A percentile compares a stretch with the other conserved stretches of the same genome.
Conservation (phyloP, 2,888 invertebrate species). For the Napeogenes inachia region DNA sequence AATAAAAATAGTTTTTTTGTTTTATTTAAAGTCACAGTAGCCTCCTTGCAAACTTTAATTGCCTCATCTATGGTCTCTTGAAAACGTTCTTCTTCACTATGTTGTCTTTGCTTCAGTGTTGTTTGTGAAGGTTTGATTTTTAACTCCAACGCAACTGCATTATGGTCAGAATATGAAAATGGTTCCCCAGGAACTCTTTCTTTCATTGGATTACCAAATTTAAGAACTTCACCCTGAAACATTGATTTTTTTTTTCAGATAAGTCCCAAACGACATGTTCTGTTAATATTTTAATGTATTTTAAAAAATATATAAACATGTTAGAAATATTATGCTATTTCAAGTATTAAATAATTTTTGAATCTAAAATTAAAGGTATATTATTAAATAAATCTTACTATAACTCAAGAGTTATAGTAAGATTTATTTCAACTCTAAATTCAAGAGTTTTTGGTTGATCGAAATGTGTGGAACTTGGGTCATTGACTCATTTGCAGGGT, state of each 20-base stretch:
- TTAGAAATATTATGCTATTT: too few relatives aligned
- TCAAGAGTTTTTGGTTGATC: too few relatives aligned
- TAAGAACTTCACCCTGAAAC: slow-evolving; percentile 56
- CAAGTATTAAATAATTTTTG: too few relatives aligned
- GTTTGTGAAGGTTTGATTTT: slow-evolving; percentile 37
- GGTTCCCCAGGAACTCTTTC: slow-evolving; percentile 82
- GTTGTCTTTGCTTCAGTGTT: slow-evolving; percentile 34
- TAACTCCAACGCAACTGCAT: slow-evolving; percentile 84
- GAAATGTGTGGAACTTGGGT: too few relatives aligned
- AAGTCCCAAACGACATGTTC: too few relatives aligned
- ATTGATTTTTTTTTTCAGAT: background rate
- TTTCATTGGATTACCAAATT: slow-evolving; percentile 84
- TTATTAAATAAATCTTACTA: too few relatives aligned
- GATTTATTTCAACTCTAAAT: too few relatives aligned
- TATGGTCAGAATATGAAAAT: slow-evolving; percentile 94
- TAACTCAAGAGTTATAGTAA: too few relatives aligned
- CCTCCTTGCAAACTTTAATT: slow-evolving; percentile 78
- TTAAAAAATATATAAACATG: background rate
- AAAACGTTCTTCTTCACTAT: slow-evolving; percentile 38
- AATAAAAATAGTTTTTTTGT: slow-evolving; percentile 75
- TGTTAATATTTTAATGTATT: background rate
- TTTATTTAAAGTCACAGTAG: slow-evolving; percentile 66
- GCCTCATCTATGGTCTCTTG: slow-evolving; percentile 75
- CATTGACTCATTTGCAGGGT: too few relatives aligned
- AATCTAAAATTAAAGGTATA: too few relatives aligned